Conservation (phyloP, 2,888 invertebrate species). For the Tinea semifulvella region DNA sequence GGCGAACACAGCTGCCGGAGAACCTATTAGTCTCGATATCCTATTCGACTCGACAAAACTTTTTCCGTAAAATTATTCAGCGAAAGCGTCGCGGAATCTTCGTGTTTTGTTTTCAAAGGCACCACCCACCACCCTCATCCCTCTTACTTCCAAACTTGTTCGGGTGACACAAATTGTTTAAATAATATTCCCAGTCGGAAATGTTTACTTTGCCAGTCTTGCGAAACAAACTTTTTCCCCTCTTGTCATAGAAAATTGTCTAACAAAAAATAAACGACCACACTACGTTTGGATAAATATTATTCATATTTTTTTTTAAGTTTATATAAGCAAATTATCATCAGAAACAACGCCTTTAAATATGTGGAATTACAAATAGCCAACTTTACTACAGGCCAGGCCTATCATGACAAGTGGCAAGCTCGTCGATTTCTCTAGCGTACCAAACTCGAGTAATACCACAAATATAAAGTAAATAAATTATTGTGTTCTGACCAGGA, state of each 20-base stretch:
- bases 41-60: constrained; percentile 44
- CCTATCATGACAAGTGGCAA: no score
- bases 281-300: neutral
- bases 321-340: no score
- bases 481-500: no score
- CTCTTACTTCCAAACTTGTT: constrained; percentile 16
- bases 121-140: constrained; percentile 25
- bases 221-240: constrained; percentile 5
- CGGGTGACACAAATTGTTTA: constrained; percentile 34
- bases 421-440: no score
- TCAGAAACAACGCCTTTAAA: no score
- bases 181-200: constrained; percentile 25
- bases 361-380: no score
- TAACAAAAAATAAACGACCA: neutral
- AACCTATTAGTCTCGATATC: constrained; percentile 55
- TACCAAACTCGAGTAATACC: no score
- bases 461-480: no score
- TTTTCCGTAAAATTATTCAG: constrained; percentile 55
- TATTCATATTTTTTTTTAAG: neutral
- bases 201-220: constrained; percentile 19
- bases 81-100: constrained; percentile 55
- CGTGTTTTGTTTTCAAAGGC: constrained; percentile 46
- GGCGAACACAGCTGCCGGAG: constrained; percentile 49
- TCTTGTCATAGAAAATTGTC: constrained; percentile 5
- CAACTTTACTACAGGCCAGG: no score